Percentiles rank a stretch among this genome's conserved stretches.
Conservation (phyloP, 2,888 invertebrate species). For the Endotricha flammealis region DNA sequence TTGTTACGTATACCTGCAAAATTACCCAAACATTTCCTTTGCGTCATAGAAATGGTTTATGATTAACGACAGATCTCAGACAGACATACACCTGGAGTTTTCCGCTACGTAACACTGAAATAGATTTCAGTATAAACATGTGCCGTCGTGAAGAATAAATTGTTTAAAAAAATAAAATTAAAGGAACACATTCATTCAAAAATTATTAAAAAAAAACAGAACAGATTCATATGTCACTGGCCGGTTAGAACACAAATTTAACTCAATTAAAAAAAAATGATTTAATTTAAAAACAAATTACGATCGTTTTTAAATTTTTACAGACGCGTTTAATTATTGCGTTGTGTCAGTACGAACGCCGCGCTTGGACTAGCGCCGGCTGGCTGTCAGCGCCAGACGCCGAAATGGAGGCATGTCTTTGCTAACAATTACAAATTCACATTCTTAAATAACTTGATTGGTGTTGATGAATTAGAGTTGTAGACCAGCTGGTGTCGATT, state of each 20-base stretch:
- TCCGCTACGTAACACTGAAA: conserved; percentile 11
- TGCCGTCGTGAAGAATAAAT: not conserved
- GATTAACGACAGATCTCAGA: conserved; percentile 8
- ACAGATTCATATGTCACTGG: conserved; percentile 2
- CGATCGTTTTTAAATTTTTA: conserved; percentile 14
- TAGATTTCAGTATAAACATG: conserved; percentile 6
- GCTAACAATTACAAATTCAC: conserved; percentile 6
- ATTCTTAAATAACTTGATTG: conserved; percentile 33
- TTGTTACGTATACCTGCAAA: not conserved
- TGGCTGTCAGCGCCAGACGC: conserved; percentile 19
- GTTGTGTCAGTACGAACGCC: conserved; percentile 27
- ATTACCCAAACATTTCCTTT: conserved; percentile 1
- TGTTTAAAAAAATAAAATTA: conserved; percentile 1
- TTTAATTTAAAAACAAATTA: not conserved
- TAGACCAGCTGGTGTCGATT: conserved; percentile 39
- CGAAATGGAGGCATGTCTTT: conserved; percentile 19
- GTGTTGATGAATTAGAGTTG: conserved; percentile 44
- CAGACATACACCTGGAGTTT: conserved; percentile 9
- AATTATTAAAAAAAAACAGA: not conserved
- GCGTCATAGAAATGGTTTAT: conserved; percentile 4
- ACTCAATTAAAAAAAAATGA: not conserved
- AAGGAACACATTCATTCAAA: not conserved
- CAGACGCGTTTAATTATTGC: conserved; percentile 19
- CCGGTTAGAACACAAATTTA: conserved; percentile 1
- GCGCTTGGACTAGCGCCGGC: conserved; percentile 31